A percentile compares a stretch with the other conserved stretches of the same genome.
Conservation (phyloP, 2,888 invertebrate genomes). For the Myathropa florea region DNA sequence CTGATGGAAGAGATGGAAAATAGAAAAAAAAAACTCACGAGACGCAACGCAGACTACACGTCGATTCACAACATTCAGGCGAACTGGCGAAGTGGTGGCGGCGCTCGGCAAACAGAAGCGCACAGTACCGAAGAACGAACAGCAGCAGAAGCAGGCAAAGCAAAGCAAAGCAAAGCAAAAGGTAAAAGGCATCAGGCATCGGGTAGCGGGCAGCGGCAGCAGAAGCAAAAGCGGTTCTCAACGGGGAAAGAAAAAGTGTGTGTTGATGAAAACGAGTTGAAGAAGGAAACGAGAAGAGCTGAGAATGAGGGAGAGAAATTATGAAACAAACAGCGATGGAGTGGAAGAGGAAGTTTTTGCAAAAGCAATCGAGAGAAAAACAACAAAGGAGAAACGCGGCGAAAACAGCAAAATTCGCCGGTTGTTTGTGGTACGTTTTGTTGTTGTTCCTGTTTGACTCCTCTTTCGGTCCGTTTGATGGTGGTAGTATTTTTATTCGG, state of each 20-base stretch:
- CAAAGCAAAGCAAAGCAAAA: background rate
- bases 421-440: constrained; percentile 14
- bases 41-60: constrained; percentile 64
- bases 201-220: background rate
- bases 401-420: constrained; percentile 56
- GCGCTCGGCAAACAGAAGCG: constrained; percentile 45
- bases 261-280: constrained; percentile 24
- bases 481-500: background rate
- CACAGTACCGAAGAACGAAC: constrained; percentile 1
- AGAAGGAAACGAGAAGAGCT: constrained; percentile 6
- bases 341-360: constrained; percentile 33
- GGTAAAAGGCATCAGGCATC: background rate
- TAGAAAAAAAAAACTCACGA: constrained; percentile 56
- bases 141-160: background rate
- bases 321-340: constrained; percentile 2
- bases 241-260: constrained; percentile 6
- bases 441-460: background rate
- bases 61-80: constrained; percentile 69
- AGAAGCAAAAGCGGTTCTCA: constrained; percentile 35
- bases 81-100: constrained; percentile 67
- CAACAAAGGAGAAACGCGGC: constrained; percentile 59
- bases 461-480: background rate
- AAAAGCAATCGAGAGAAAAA: constrained; percentile 41
- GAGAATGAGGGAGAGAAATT: constrained; percentile 31
- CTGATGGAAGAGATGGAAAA: constrained; percentile 9